These are phyloP conservation scores for Chrysoperla carnea DNA, from an alignment of 1,140 invertebrate species.

Conservation along the genomic window DNA sequence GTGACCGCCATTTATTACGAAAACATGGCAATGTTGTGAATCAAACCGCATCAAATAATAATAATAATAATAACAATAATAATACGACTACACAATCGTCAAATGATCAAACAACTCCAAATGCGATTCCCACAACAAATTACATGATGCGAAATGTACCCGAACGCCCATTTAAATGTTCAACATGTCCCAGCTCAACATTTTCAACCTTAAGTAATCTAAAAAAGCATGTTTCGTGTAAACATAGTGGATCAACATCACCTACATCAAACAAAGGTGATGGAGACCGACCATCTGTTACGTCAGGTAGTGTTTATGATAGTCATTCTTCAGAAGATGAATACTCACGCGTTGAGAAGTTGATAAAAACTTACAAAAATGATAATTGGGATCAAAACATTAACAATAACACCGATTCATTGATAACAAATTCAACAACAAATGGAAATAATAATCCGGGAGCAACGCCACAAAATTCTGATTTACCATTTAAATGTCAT, in stretches of 20 bases:
- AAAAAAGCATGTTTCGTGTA: slow-evolving; percentile 55
- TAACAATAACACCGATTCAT: not conserved
- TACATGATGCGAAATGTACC: slow-evolving; percentile 50
- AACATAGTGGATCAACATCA: slow-evolving; percentile 34
- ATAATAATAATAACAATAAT: slow-evolving; percentile 20
- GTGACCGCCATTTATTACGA: slow-evolving; percentile 78
- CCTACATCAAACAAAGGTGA: slow-evolving; percentile 11
- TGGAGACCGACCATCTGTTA: slow-evolving; percentile 8
- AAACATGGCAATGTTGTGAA: slow-evolving; percentile 53
- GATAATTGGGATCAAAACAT: too few species aligned
- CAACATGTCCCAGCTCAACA: slow-evolving; percentile 65
- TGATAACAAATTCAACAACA: slow-evolving; percentile 12
- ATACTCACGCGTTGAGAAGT: not conserved
- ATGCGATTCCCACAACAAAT: slow-evolving; percentile 18
- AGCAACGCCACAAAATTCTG: slow-evolving; percentile 22
- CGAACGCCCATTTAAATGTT: slow-evolving; percentile 70
- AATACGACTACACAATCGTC: slow-evolving; percentile 16
- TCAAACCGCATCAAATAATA: slow-evolving; percentile 20
- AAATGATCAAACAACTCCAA: slow-evolving; percentile 13
- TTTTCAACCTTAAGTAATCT: slow-evolving; percentile 68
- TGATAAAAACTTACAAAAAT: not conserved
- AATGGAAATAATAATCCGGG: slow-evolving; percentile 9
- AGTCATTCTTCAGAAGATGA: slow-evolving; percentile 24
- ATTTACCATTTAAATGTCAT: slow-evolving; percentile 82
- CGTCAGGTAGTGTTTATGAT: slow-evolving; percentile 21